Conservation (phyloP, 1,140 invertebrate genomes). For the Leptinotarsa undecemlineata region DNA sequence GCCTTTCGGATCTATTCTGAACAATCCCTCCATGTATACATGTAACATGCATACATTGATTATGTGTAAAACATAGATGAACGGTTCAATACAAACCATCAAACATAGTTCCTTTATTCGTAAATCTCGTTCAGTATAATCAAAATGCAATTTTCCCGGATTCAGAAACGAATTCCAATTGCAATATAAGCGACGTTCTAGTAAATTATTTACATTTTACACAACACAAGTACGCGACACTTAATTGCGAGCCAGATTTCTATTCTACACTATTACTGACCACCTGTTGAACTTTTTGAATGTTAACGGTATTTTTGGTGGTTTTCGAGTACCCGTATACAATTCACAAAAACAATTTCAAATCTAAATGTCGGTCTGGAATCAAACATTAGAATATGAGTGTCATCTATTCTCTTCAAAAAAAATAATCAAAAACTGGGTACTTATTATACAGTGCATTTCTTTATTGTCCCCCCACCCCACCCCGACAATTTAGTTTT, state of each 20-base stretch:
- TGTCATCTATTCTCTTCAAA: too few species aligned
- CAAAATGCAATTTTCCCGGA: conserved; percentile 10
- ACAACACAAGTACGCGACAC: conserved; percentile 10
- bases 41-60: too few species aligned
- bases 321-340: background rate
- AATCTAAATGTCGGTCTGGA: too few species aligned
- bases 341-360: background rate
- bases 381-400: too few species aligned
- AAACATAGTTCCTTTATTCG: background rate
- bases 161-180: background rate
- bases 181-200: conserved; percentile 5
- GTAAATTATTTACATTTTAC: conserved; percentile 16
- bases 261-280: background rate
- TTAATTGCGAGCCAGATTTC: background rate
- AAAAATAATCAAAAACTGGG: too few species aligned
- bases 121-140: background rate
- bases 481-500: too few species aligned
- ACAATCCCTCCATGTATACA: too few species aligned
- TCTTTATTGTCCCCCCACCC: too few species aligned
- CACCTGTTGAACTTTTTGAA: background rate
- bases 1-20: too few species aligned
- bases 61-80: too few species aligned
- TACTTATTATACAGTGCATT: too few species aligned
- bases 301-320: background rate
- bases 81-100: background rate